phyloP scores from a whole-genome alignment of 2,888 invertebrate species.

The Theristus sp. region DNA sequence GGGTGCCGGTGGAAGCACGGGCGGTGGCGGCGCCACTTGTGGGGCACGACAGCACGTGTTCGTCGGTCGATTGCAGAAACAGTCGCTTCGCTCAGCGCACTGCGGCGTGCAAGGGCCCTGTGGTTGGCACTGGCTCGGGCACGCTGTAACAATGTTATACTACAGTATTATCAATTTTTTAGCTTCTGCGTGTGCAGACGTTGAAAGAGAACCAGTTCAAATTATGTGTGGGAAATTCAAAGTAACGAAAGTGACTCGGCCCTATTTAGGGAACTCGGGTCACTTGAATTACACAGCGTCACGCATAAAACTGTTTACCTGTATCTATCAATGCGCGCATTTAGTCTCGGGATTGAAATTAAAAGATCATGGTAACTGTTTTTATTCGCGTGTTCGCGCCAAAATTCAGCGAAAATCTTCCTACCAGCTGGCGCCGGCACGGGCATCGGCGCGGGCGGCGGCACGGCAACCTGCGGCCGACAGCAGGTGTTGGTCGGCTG shows the following conservation, averaged over 20 bases:
- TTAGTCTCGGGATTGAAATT: too few species aligned
- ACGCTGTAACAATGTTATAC: background rate
- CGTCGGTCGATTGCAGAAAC: background rate
- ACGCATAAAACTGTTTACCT: too few species aligned
- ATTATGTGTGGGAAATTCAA: background rate
- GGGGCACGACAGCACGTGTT: background rate
- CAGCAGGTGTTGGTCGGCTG: background rate
- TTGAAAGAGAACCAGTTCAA: too few species aligned
- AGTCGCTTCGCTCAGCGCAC: background rate
- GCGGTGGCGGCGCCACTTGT: background rate
- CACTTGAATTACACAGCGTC: too few species aligned
- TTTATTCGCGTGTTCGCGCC: too few species aligned
- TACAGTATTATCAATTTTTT: background rate
- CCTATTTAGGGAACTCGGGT: too few species aligned
- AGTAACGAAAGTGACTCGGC: too few species aligned
- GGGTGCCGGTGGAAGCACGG: too few species aligned
- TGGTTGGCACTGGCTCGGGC: background rate
- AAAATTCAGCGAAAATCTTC: background rate
- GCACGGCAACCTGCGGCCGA: too few species aligned
- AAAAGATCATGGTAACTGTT: too few species aligned
- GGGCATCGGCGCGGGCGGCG: background rate
- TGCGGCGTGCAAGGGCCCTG: background rate
- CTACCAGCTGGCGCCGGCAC: background rate
- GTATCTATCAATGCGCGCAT: too few species aligned
- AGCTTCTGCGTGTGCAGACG: too few species aligned